These are phyloP conservation scores for Axis porcinus DNA, from an alignment of 2,113 vertebrate genomes.

Conservation along the genomic window DNA sequence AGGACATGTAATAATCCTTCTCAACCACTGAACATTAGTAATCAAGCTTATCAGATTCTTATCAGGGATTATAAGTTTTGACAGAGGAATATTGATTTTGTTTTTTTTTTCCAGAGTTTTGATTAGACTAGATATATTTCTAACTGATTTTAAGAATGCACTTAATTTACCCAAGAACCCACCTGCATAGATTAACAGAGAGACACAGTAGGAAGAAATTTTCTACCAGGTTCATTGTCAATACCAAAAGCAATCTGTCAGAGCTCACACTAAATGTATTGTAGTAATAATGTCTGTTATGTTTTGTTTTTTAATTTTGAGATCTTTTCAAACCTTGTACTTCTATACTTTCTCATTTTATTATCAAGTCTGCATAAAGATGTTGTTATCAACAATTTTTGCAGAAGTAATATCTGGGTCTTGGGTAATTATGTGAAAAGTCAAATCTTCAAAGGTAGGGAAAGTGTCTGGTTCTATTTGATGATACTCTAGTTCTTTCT, in stretches of 20 bases:
- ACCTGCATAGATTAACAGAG: neutral
- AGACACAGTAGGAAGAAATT: neutral
- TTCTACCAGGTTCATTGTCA: neutral
- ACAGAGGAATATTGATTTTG: neutral
- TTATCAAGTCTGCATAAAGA: neutral
- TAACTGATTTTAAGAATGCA: neutral
- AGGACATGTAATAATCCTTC: neutral
- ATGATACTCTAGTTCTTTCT: neutral
- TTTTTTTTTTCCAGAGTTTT: neutral
- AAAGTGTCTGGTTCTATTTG: neutral
- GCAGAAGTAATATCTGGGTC: neutral
- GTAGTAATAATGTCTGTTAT: neutral
- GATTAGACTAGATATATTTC: neutral
- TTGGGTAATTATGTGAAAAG: neutral
- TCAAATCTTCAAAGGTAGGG: neutral
- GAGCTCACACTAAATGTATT: neutral
- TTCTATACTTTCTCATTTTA: neutral
- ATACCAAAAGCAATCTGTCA: constrained; percentile 6
- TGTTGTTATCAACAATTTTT: neutral
- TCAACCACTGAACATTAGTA: neutral
- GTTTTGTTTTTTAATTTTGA: neutral
- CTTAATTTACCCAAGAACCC: neutral
- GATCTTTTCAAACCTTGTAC: neutral
- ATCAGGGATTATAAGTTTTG: neutral
- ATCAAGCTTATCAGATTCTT: neutral